Evolutionary conservation across 2,797 vertebrate species (phyloP).

Genomic region (Mallotus villosus): DNA sequence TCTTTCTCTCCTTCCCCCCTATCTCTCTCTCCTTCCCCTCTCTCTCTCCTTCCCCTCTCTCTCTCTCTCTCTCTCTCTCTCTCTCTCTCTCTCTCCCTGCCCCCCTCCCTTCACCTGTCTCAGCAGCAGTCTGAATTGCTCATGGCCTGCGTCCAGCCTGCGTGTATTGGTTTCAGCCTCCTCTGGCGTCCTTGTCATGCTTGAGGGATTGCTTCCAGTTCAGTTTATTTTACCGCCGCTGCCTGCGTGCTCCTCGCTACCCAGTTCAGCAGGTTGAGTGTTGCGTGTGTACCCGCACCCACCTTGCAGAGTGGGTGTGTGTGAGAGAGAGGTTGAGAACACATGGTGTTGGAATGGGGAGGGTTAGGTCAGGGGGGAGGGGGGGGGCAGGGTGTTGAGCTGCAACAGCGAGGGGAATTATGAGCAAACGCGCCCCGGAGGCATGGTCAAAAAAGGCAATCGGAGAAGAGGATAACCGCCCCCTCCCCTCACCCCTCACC

Average conservation of each 20-base stretch:
- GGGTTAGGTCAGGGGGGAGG: conserved; percentile 12
- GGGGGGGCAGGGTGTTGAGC: conserved; percentile 3
- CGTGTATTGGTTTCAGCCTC: conserved; percentile 62
- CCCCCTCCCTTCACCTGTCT: conserved; percentile 18
- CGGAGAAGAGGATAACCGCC: no score
- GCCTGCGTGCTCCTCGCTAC: conserved; percentile 70
- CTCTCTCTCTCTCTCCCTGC: background rate
- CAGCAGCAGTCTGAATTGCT: conserved; percentile 61
- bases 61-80: conserved; percentile 28
- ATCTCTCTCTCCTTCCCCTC: background rate
- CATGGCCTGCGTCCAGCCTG: conserved; percentile 71
- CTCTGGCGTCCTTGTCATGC: conserved; percentile 65
- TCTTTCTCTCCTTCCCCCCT: background rate
- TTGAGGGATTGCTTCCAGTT: conserved; percentile 74
- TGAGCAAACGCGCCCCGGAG: no score
- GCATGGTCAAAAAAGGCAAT: no score
- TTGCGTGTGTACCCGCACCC: conserved; percentile 57
- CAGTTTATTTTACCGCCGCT: conserved; percentile 78
- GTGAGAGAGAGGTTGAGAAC: conserved; percentile 26
- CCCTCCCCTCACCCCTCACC: no score
- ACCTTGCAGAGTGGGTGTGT: conserved; percentile 30
- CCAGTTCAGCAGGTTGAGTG: conserved; percentile 75
- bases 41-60: no score
- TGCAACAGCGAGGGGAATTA: no score
- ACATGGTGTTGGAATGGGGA: background rate